These are phyloP conservation scores for Sebastes variabilis DNA, from an alignment of 2,797 vertebrate species.

Conservation along the genomic window DNA sequence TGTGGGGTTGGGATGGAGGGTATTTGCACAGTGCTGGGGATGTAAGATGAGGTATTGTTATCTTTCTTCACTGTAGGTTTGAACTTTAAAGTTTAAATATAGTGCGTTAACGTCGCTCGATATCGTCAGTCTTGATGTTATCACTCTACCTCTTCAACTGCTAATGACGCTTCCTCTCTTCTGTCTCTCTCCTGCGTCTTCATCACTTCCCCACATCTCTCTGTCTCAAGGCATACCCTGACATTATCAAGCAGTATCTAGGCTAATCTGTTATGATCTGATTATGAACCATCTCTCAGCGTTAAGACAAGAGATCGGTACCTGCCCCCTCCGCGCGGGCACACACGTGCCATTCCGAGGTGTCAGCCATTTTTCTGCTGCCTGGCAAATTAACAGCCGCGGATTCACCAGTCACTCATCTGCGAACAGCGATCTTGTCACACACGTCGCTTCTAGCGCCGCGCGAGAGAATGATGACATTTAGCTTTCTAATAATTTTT, in stretches of 20 bases:
- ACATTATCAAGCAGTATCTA: conserved; percentile 85
- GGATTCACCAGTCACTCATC: conserved; percentile 85
- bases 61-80: background rate
- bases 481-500: conserved; percentile 64
- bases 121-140: background rate
- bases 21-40: conserved; percentile 25
- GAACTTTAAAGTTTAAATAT: background rate
- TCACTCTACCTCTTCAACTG: background rate
- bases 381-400: conserved; percentile 88
- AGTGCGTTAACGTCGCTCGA: background rate
- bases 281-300: conserved; percentile 79
- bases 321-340: conserved; percentile 79
- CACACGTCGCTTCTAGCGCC: conserved; percentile 56
- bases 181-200: conserved; percentile 28
- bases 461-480: conserved; percentile 63
- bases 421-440: conserved; percentile 83
- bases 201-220: conserved; percentile 57
- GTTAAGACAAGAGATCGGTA: conserved; percentile 83
- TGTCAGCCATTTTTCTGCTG: conserved; percentile 89
- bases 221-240: conserved; percentile 82
- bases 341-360: conserved; percentile 78
- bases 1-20: conserved; percentile 28
- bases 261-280: conserved; percentile 88
- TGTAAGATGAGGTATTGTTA: conserved; percentile 22
- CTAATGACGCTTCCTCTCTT: conserved; percentile 26